Evolutionary conservation across 2,113 vertebrate genomes (phyloP), one percentile per base, ranked within the genome.

Genomic region (Campylomormyrus numenius): DNA sequence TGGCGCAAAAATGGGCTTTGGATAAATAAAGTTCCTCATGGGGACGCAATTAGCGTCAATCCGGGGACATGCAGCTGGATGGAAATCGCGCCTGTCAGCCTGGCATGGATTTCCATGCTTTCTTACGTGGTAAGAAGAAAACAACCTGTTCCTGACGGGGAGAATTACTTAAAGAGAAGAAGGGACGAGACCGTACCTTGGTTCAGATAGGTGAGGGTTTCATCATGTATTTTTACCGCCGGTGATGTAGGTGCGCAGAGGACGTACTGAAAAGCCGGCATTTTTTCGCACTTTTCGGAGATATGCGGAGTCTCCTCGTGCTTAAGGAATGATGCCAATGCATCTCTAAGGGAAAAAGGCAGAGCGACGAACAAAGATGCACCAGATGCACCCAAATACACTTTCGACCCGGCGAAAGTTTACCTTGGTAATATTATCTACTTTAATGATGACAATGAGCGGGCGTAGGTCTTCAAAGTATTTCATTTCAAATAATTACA

Each of bases 151-250:
- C 45, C 39, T 84, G 46, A 24, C 21, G 15, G 80, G 2, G 3
- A 48, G 19, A 27, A 3, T 5, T n/a, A 46, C 74, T 89, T 74
- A 70, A 85, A 17, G n/a, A 48, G 15, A 8, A 13, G 85, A 83
- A 46, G 85, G 88, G 49, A 88, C 87, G 46, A 58, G 42, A 42
- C 35, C 89, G 91, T 96, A 99, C 98, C 98, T 97, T 99, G 98
- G 93, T 99, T 99, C 92, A 99, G 98, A 92, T 99, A 99, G 50
- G 98, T 98, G 93, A 99, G 95, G 0, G 97, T 97, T 93, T 99
- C 98, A 1, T 99, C 98, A 0, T 98, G 97, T 91, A 97, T 94
- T 84, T 98, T 98, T 90, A 98, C 96, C 1, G 98, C 98, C 0
- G 98, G 98, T 0, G 98, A 99, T 0, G 98, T 98, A 91, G 97